These are phyloP conservation scores for Dendrolimus kikuchii DNA, from an alignment of 1,140 invertebrate species.

Conservation along the genomic window DNA sequence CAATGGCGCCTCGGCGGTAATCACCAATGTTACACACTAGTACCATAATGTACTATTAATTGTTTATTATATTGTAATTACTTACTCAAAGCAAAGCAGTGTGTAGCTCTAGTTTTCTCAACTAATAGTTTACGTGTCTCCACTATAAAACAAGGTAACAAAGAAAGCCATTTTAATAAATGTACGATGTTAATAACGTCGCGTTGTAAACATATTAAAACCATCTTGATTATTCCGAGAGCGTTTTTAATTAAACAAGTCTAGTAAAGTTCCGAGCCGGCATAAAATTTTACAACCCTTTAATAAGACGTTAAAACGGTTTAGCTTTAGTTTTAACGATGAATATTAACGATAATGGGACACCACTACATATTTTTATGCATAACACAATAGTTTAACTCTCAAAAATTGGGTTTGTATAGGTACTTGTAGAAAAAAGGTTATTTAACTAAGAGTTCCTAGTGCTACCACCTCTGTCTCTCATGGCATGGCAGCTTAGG, in stretches of 20 bases:
- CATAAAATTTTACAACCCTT: conserved; percentile 71
- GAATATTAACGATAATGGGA: conserved; percentile 62
- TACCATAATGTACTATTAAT: no score
- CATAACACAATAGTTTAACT: conserved; percentile 9
- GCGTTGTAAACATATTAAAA: conserved; percentile 29
- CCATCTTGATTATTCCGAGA: conserved; percentile 63
- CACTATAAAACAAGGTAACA: no score
- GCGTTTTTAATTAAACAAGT: conserved; percentile 68
- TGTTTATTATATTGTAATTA: no score
- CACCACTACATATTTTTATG: conserved; percentile 46
- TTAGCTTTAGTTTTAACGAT: conserved; percentile 47
- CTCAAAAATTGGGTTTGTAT: background rate
- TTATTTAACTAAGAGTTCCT: no score
- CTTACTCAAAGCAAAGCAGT: no score
- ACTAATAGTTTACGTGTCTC: no score
- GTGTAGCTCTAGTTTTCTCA: conserved; percentile 8
- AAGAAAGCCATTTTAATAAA: conserved; percentile 2
- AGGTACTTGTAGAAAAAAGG: no score
- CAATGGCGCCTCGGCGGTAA: no score
- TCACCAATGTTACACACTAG: no score
- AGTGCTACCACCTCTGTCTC: no score
- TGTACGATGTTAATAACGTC: conserved; percentile 18
- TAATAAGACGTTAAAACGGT: conserved; percentile 66
- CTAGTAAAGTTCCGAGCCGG: conserved; percentile 33
- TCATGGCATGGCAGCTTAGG: no score